Evolutionary conservation across 1,140 invertebrate species (phyloP).

Genomic region (Solen grandis): DNA sequence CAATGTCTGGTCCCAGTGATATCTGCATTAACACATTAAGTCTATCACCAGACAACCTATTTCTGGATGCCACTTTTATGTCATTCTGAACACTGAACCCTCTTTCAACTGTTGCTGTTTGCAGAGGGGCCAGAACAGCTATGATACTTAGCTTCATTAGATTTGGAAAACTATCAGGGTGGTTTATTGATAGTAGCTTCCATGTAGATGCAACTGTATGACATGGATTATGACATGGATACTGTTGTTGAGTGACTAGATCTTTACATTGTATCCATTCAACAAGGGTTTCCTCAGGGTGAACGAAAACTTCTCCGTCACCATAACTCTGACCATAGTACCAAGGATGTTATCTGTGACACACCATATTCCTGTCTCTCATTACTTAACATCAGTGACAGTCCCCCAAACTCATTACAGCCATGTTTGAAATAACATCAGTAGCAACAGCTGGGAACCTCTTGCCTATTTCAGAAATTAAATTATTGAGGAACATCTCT

Average conservation of each 20-base stretch:
- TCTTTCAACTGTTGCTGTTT: background rate
- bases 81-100: constrained; percentile 3
- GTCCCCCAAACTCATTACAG: background rate
- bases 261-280: background rate
- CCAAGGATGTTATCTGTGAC: background rate
- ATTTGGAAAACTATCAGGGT: background rate
- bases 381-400: background rate
- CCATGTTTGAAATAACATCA: constrained; percentile 17
- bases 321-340: too few species aligned
- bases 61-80: background rate
- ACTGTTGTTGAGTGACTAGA: background rate
- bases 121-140: background rate
- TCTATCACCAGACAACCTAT: constrained; percentile 4
- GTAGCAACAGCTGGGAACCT: constrained; percentile 11
- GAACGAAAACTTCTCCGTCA: too few species aligned
- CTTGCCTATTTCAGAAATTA: background rate
- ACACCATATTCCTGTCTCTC: constrained; percentile 4
- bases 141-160: background rate
- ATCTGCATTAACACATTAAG: constrained; percentile 14
- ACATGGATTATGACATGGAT: too few species aligned
- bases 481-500: background rate
- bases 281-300: background rate
- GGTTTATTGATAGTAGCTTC: constrained; percentile 1
- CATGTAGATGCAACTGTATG: background rate
- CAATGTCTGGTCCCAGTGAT: too few species aligned